Evolutionary conservation across 2,797 vertebrate species (phyloP), one percentile per base, ranked within the genome.

Genomic region (Heliangelus exortis): DNA sequence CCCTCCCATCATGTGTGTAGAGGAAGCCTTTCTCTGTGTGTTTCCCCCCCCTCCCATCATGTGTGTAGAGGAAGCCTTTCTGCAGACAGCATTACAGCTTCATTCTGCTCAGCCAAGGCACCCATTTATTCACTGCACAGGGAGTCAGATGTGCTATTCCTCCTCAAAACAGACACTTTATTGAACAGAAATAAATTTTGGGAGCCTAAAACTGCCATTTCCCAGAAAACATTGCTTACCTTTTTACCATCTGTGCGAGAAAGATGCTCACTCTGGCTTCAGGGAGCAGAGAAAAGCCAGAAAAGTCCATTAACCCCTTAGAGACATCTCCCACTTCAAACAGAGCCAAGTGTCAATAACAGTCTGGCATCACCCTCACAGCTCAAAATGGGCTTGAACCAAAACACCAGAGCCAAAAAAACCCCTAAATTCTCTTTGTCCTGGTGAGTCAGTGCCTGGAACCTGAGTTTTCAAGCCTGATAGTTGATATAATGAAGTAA

Each of bases 311-410:
- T 71, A 75, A 77, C 9, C 48, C 39, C 74, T 39, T 33, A n/a
- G 45, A 81, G 62, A 66, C 34, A 47, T 59, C 16, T 74, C 54
- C 39, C 48, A 31, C 1, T 51, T 57, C 2, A 0, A 51, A n/a
- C 31, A 80, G 50, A 5, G 25, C 34, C 7, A 18, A 72, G 55
- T 29, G 26, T 41, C 61, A 71, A 50, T 2, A 77, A 62, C 79
- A 75, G 68, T 26, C 62, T 67, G 83, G 73, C 77, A 92, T 77
- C 83, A 92, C 28, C 48, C 47, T 94, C 79, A 34, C 84, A 71
- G 79, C 26, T 19, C 47, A 22, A 86, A 91, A 72, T 2, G 14
- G 62, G 66, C 61, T 81, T 41, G 39, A 92, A 68, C 28, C 50
- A 67, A 74, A 90, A 80, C 63, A 72, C 53, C 16, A 7, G n/a